These are phyloP conservation scores for Sphaerodactylus townsendi DNA, from an alignment of 2,113 vertebrate species.

Conservation along the genomic window DNA sequence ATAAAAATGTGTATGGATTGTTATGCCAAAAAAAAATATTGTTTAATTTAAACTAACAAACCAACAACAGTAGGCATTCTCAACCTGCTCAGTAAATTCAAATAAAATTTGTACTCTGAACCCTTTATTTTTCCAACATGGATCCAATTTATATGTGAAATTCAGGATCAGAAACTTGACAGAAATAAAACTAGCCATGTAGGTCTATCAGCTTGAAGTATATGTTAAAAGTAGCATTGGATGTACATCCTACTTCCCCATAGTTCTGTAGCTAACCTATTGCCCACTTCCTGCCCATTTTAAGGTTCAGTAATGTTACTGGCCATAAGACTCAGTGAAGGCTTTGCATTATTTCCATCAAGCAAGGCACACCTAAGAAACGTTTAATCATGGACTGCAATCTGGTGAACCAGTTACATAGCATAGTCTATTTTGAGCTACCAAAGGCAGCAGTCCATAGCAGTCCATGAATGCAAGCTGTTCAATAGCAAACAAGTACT, in stretches of 20 bases:
- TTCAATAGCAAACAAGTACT: not conserved
- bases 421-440: not conserved
- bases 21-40: not conserved
- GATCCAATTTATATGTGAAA: not conserved
- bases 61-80: not conserved
- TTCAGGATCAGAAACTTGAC: not conserved
- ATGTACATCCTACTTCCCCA: not conserved
- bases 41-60: not conserved
- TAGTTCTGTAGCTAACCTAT: not conserved
- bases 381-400: not conserved
- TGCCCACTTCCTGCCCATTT: not conserved
- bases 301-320: not conserved
- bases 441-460: not conserved
- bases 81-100: not conserved
- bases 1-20: not conserved
- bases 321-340: not conserved
- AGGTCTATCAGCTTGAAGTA: not conserved
- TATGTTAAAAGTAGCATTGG: not conserved
- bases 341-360: not conserved
- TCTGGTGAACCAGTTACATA: not conserved
- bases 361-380: not conserved
- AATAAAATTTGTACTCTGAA: conserved; percentile 9
- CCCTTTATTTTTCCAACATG: not conserved
- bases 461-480: not conserved
- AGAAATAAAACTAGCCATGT: not conserved